Base-by-base conservation (phyloP, 92 coral and sea anemone species). In the Palythoa grandis region DNA sequence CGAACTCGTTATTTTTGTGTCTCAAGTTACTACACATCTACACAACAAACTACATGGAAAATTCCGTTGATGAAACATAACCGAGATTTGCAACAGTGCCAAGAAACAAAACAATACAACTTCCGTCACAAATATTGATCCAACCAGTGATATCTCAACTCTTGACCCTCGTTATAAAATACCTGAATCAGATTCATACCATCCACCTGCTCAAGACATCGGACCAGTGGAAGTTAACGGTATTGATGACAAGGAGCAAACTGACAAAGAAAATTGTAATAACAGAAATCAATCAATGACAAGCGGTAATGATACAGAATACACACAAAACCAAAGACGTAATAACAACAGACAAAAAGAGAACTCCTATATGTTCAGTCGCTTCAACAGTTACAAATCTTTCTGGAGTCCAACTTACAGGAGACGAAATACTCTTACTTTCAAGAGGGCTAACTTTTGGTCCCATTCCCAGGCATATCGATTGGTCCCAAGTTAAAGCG, bases 291-390 rank as follows among this genome's bases (percentile, higher is more conserved):
- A 29, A 69, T 69, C 74, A 25, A 69, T 40, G 48, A 29, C 2
- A 29, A 29, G 48, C 48, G 7, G 48, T 29, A 69, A 69, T 29
- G 19, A 69, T 69, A 69, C 47, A 14, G 74, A 29, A 37, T 23
- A 69, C 47, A 69, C 48, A 69, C 74, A 69, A 69, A 11, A 69
- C 40, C 74, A 0, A 25, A 6, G 48, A 69, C 47, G 73, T 69
- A 69, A 69, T 15, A 69, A 69, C 38, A 69, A 69, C 73, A 69
- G 73, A 69, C 73, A 39, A 69, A 25, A 69, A 69, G 47, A 69
- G 24, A 29, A 29, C 74, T 63, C 48, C 74, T 67, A 17, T 67
- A 29, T 29, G n/a, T 52, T 69, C 23, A 69, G 17, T 24, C 47
- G 5, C 19, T 69, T 69, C 48, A 29, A 25, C 43, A 2, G 43